phyloP scores from a whole-genome alignment of 2,797 vertebrate genomes.

The Paguma larvata region DNA sequence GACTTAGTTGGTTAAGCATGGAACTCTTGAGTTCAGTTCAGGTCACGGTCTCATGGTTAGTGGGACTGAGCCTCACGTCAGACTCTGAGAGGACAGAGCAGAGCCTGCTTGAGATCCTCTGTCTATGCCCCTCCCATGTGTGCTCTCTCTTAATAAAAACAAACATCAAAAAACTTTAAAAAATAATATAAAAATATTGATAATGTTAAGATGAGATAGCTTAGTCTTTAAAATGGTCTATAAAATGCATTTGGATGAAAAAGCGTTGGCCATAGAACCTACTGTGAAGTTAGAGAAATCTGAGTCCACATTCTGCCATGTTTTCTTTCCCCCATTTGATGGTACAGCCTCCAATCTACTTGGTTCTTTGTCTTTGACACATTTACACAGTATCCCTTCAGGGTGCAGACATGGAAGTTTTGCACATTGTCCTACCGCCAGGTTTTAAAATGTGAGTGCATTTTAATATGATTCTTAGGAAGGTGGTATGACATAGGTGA shows the following conservation, averaged over 20 bases:
- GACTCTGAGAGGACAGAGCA: too few relatives aligned
- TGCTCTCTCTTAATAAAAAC: too few relatives aligned
- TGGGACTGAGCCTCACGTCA: too few relatives aligned
- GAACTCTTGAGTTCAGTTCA: too few relatives aligned
- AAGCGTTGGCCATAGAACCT: neutral
- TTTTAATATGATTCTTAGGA: neutral
- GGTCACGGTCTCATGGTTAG: too few relatives aligned
- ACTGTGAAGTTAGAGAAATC: neutral
- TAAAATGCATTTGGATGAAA: neutral
- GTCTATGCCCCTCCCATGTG: too few relatives aligned
- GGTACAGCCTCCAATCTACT: neutral
- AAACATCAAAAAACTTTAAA: too few relatives aligned
- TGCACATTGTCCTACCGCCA: neutral
- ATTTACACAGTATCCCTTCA: neutral
- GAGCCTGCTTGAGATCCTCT: too few relatives aligned
- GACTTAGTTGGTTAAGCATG: too few relatives aligned
- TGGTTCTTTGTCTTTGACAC: neutral
- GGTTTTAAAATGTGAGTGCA: neutral
- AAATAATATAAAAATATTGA: neutral
- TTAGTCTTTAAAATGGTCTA: neutral
- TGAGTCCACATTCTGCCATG: neutral
- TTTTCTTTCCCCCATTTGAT: neutral
- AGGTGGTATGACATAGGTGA: neutral
- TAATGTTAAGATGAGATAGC: neutral
- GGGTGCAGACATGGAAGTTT: neutral